Conservation (phyloP, 2,888 invertebrate genomes). For the Pachymerium ferrugineum region DNA sequence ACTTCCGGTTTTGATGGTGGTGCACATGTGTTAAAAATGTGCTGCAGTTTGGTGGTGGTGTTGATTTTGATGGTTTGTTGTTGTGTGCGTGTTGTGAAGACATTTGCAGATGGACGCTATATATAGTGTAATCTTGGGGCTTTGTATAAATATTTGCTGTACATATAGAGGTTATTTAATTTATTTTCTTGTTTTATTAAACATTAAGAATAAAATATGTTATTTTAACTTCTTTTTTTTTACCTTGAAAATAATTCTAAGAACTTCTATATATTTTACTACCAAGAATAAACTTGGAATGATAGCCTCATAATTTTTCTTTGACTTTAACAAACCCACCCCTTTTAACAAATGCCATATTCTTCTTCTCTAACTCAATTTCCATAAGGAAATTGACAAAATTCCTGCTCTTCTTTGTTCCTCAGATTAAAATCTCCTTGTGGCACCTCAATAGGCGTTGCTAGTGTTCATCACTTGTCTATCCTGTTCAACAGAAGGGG, state of each 20-base stretch:
- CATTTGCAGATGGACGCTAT: background rate
- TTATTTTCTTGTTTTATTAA: too few species aligned
- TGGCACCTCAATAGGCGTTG: background rate
- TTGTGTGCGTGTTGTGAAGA: background rate
- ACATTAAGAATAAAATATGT: background rate
- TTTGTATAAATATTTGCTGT: too few species aligned
- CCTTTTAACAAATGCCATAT: background rate
- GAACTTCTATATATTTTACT: too few species aligned
- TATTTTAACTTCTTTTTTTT: too few species aligned
- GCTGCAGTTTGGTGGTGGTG: background rate
- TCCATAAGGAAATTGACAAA: slow-evolving; percentile 14
- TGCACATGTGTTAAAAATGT: slow-evolving; percentile 3
- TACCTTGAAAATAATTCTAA: too few species aligned
- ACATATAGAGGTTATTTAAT: too few species aligned
- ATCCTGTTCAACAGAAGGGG: background rate
- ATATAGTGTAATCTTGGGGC: background rate
- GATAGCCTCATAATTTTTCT: background rate
- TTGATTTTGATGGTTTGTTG: background rate
- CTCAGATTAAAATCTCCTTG: background rate
- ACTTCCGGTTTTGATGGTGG: background rate
- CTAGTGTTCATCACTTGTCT: slow-evolving; percentile 1
- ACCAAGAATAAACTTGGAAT: background rate
- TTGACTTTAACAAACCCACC: background rate
- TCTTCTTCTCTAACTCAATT: background rate
- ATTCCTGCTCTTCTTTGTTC: background rate